These are phyloP conservation scores for Harpagoxenus sublaevis DNA, from an alignment of 2,888 invertebrate genomes.

Conservation along the genomic window DNA sequence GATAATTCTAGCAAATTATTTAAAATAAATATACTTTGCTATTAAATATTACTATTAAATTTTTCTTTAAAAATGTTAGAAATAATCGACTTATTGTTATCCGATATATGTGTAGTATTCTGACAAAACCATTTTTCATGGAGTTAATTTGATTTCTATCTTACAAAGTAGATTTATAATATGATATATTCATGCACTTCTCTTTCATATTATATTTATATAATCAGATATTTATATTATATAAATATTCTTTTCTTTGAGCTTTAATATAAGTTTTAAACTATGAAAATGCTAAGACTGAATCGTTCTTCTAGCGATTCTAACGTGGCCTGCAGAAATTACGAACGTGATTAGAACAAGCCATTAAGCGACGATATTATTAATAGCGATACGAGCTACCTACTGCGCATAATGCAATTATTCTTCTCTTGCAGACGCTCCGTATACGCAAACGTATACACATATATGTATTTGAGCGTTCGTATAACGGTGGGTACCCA, in stretches of 20 bases:
- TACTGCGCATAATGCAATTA: conserved; percentile 35
- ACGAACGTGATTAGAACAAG: conserved; percentile 11
- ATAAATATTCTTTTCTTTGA: not conserved
- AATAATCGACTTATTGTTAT: not conserved
- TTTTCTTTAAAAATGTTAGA: not conserved
- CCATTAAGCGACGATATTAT: conserved; percentile 20
- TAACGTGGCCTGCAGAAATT: not conserved
- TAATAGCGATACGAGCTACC: conserved; percentile 15
- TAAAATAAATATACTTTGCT: not conserved
- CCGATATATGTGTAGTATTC: not conserved
- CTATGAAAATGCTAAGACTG: not conserved
- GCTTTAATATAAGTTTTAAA: not conserved
- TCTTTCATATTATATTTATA: not conserved
- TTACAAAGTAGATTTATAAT: not conserved
- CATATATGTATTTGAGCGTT: conserved; percentile 43
- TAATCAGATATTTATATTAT: not conserved
- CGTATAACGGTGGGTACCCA: conserved; percentile 41
- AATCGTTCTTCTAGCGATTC: not conserved
- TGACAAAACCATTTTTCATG: not conserved
- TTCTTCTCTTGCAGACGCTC: conserved; percentile 5
- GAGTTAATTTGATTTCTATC: conserved; percentile 1
- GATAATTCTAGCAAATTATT: not conserved
- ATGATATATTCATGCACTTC: not conserved
- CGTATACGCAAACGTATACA: conserved; percentile 30
- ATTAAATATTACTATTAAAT: not conserved